A percentile compares a stretch with the other conserved stretches of the same genome.
phyloP scores from a whole-genome alignment of 1,140 invertebrate genomes.

The Trissolcus basalis region DNA sequence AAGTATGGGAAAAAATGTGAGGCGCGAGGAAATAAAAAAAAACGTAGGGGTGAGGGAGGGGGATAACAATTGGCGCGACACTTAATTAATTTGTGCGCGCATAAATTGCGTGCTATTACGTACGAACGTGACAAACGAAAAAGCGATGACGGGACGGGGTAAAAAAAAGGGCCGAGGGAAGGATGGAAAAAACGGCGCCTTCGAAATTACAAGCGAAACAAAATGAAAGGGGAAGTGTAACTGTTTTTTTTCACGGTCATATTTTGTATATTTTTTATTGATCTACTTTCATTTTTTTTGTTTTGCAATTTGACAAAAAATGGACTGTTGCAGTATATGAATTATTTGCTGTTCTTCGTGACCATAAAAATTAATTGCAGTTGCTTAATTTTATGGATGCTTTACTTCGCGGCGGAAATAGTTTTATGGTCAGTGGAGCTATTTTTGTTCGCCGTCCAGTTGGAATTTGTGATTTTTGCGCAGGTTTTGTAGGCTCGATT shows the following conservation, averaged over 20 bases:
- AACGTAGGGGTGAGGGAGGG: neutral
- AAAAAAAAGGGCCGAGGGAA: slow-evolving; percentile 18
- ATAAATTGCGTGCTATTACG: slow-evolving; percentile 35
- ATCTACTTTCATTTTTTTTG: neutral
- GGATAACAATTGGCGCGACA: slow-evolving; percentile 23
- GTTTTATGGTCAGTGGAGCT: slow-evolving; percentile 8
- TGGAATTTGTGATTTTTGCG: neutral
- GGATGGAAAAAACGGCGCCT: slow-evolving; percentile 20
- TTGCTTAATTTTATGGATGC: slow-evolving; percentile 29
- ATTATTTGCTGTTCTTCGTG: neutral
- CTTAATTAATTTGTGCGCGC: slow-evolving; percentile 41
- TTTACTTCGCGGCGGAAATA: slow-evolving; percentile 2
- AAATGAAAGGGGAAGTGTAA: too few species aligned
- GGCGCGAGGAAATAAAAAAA: slow-evolving; percentile 1
- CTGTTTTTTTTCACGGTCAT: too few species aligned
- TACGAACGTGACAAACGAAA: slow-evolving; percentile 31
- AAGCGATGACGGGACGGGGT: slow-evolving; percentile 15
- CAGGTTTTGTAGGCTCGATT: neutral
- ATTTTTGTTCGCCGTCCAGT: slow-evolving; percentile 1
- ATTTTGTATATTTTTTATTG: too few species aligned
- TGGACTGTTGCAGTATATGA: too few species aligned
- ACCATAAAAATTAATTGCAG: slow-evolving; percentile 22
- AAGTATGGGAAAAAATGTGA: neutral
- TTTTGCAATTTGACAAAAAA: neutral
- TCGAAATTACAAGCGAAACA: neutral